Base-by-base conservation (phyloP, 2,113 vertebrate genomes). In the Limnothrissa miodon region DNA sequence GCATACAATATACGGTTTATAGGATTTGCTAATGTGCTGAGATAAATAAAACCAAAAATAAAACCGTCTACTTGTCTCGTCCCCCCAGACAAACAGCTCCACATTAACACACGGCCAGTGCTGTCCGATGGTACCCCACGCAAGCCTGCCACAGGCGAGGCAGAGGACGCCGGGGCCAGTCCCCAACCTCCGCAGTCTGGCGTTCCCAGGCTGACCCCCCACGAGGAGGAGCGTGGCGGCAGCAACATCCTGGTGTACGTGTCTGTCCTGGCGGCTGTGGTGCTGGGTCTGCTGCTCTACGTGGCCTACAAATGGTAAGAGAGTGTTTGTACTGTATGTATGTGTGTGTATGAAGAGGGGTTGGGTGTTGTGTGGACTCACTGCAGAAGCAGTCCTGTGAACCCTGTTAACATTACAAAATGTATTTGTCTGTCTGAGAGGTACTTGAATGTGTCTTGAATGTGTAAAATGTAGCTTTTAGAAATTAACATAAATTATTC, bases 241-340 rank as follows among this genome's bases (percentile, higher is more conserved):
- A 95, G 90, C 91, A 95, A 96, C 90, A 98, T 96, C 81, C 92
- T 96, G 0, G 90, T 93, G 15, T 98, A 98, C 44, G 96, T 96
- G 89, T 97, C 96, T 39, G 93, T 99, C 7, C 92, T 97, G 90
- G 96, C 95, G 0, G 94, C 96, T 0, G 94, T 98, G 85, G 96
- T 97, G 84, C 92, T 99, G 6, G 96, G 97, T 1, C 94, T 98
- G 62, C 88, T 98, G 0, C 81, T 95, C 82, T 98, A 98, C 0
- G 95, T 99, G 83, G 96, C 95, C 80, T 98, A 97, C 90, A 98
- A 98, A 90, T 97, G 97, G 97, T 98, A 90, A 90, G 95, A 90
- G 78, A 29, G 59, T 66, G 59, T 53, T 3, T 53, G 48, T 53
- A n/a, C n/a, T n/a, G n/a, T n/a, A n/a, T n/a, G n/a, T n/a, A n/a